These are phyloP conservation scores for Drosophila albomicans DNA, from an alignment of 1,140 invertebrate species.

Conservation along the genomic window DNA sequence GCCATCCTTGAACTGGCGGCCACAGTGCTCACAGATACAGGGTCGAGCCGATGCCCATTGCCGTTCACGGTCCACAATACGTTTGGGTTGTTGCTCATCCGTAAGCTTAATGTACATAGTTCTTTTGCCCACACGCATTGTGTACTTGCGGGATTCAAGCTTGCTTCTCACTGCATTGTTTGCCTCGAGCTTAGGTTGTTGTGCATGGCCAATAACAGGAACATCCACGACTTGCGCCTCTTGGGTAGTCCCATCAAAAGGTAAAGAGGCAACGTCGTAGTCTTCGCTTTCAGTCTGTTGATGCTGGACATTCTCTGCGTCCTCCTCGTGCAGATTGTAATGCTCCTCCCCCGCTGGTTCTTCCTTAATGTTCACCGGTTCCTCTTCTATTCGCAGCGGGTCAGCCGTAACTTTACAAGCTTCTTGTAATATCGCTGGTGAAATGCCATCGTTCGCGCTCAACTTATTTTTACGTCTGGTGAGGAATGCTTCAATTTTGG, in stretches of 20 bases:
- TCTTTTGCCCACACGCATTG: constrained; percentile 67
- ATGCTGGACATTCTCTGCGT: not conserved
- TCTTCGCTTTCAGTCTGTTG: not conserved
- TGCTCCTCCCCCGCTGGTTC: not conserved
- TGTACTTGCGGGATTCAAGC: constrained; percentile 43
- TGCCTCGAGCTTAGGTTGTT: not conserved
- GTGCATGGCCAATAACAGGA: not conserved
- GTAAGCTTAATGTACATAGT: constrained; percentile 69
- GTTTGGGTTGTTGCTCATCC: constrained; percentile 65
- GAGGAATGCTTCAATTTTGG: constrained; percentile 60
- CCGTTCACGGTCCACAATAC: constrained; percentile 65
- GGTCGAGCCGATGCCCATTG: constrained; percentile 55
- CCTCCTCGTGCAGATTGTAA: not conserved
- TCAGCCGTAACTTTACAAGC: constrained; percentile 18
- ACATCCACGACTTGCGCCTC: not conserved
- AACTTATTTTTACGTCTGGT: constrained; percentile 38
- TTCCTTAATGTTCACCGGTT: constrained; percentile 13
- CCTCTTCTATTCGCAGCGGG: constrained; percentile 45
- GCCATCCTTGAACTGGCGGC: constrained; percentile 64
- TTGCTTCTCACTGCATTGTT: not conserved
- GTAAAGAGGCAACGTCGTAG: not conserved
- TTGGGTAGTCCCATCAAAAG: not conserved
- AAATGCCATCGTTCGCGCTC: not conserved
- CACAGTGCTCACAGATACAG: constrained; percentile 72
- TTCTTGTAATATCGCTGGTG: not conserved